Evolutionary conservation across 2,113 vertebrate species (phyloP).

Genomic region (Erythrolamprus reginae): DNA sequence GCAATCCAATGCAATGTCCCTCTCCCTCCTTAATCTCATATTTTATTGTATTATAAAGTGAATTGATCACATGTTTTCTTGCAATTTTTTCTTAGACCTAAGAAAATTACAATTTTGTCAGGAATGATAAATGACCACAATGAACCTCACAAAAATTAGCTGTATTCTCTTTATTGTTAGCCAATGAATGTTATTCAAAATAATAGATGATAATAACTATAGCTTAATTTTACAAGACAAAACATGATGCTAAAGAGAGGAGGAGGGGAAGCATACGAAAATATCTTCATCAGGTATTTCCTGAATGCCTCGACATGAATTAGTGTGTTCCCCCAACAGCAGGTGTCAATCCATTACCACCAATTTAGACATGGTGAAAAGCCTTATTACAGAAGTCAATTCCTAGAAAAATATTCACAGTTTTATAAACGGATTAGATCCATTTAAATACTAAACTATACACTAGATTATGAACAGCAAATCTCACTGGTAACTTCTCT

Average conservation of each 20-base stretch:
- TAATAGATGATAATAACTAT: constrained; percentile 69
- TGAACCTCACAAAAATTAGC: constrained; percentile 69
- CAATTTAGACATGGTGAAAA: constrained; percentile 60
- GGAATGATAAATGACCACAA: constrained; percentile 69
- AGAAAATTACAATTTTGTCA: constrained; percentile 26
- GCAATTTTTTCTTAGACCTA: background rate
- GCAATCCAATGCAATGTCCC: background rate
- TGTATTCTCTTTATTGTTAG: constrained; percentile 85
- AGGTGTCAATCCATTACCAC: constrained; percentile 59
- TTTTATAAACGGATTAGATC: constrained; percentile 71
- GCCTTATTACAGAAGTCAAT: constrained; percentile 60
- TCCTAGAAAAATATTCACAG: constrained; percentile 68
- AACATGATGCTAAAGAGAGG: constrained; percentile 65
- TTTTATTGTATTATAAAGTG: background rate
- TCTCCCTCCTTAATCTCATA: background rate
- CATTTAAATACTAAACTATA: constrained; percentile 70
- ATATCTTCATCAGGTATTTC: constrained; percentile 61
- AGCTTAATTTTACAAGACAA: constrained; percentile 79
- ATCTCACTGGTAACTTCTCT: constrained; percentile 59
- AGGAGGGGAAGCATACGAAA: constrained; percentile 60
- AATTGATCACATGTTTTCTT: background rate
- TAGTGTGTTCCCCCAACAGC: constrained; percentile 61
- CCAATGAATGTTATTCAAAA: constrained; percentile 80
- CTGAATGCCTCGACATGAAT: constrained; percentile 64
- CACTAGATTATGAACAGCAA: constrained; percentile 65